Percentiles rank a stretch among this genome's conserved stretches.
These are phyloP conservation scores for Crypturellus tataupa DNA, from an alignment of 2,797 vertebrate genomes.

Conservation along the genomic window DNA sequence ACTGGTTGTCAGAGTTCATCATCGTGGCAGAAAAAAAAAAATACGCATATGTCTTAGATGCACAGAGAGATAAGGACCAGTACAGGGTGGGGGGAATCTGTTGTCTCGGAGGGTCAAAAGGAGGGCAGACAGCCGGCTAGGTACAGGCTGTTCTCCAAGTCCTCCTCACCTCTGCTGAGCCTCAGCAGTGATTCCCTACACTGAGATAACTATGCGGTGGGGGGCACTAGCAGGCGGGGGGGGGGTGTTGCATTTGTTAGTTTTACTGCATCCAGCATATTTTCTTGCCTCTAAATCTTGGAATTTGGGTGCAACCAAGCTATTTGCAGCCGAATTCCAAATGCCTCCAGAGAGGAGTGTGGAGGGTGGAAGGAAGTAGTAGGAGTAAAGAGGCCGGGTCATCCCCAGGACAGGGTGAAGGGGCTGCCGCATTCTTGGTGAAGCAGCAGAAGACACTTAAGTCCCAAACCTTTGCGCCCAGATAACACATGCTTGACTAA, in stretches of 20 bases:
- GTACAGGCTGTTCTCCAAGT: background rate
- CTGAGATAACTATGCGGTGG: accelerated
- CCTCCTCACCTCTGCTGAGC: background rate
- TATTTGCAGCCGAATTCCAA: background rate
- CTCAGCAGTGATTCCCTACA: background rate
- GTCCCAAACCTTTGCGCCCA: background rate
- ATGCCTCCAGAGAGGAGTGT: accelerated
- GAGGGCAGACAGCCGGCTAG: background rate
- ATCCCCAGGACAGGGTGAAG: accelerated
- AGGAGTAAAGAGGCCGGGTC: background rate
- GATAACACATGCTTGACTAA: background rate
- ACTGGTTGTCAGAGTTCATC: background rate
- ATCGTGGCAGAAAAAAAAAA: background rate
- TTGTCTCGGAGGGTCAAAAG: accelerated
- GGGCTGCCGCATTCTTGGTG: background rate
- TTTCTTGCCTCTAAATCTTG: background rate
- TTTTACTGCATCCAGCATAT: background rate
- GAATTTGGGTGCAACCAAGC: background rate
- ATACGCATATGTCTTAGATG: background rate
- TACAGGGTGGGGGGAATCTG: background rate
- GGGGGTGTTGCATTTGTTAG: accelerated
- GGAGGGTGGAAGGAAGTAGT: background rate
- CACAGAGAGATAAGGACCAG: background rate
- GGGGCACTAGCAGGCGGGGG: background rate
- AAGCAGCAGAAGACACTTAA: background rate